Percentiles rank a stretch among this genome's conserved stretches.
phyloP scores from a whole-genome alignment of 2,113 vertebrate species.

The Tyrannus savana region DNA sequence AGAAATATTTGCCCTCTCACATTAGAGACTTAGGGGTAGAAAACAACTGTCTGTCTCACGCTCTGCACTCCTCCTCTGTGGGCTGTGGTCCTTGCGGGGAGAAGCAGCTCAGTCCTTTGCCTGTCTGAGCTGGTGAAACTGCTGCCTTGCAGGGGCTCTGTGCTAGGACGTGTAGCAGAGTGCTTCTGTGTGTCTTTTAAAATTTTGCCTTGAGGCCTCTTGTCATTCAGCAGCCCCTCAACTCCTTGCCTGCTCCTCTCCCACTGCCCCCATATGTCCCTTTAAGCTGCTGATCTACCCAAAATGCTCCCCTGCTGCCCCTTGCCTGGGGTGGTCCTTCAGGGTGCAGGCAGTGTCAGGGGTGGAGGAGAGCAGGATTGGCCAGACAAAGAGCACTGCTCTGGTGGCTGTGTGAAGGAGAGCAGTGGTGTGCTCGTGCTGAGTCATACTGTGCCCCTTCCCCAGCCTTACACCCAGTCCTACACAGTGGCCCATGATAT shows the following conservation, averaged over 20 bases:
- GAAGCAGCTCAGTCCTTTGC: not conserved
- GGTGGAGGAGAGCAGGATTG: not conserved
- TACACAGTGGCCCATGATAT: not conserved
- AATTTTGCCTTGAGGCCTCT: not conserved
- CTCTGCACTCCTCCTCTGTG: not conserved
- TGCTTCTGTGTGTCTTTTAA: not conserved
- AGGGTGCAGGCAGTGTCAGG: fast-evolving
- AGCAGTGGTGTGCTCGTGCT: not conserved
- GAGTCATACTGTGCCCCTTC: not conserved
- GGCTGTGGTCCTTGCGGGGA: not conserved
- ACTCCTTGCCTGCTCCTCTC: not conserved
- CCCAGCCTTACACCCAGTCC: not conserved
- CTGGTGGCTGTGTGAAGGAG: not conserved
- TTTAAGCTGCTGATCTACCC: not conserved
- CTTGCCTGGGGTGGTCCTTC: not conserved
- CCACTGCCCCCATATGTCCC: not conserved
- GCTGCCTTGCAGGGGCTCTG: not conserved
- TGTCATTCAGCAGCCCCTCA: not conserved
- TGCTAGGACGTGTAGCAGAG: not conserved
- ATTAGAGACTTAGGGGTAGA: not conserved
- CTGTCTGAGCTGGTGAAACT: not conserved
- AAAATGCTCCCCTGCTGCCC: fast-evolving
- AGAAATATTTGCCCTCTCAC: not conserved
- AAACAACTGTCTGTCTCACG: not conserved
- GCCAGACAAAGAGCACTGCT: not conserved